Base-by-base conservation (phyloP, 2,113 vertebrate species). In the Chiloscyllium plagiosum region DNA sequence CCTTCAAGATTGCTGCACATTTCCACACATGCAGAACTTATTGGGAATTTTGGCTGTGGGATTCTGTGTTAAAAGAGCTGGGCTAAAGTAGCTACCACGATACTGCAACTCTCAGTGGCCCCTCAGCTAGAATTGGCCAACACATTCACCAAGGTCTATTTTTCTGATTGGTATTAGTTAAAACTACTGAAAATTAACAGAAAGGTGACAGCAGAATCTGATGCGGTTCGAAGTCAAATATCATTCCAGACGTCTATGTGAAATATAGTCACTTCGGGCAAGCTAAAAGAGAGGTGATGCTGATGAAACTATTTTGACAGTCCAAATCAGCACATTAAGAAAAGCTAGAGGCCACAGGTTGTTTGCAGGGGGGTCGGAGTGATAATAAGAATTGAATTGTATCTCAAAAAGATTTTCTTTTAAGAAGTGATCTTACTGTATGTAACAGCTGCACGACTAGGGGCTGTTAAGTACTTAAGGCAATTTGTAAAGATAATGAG, bases 401-500 rank as follows among this genome's bases (percentile, higher is more conserved):
- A 68, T 93, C 94, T 72, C 68, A 52, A 47, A 72, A 70, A 50
- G 69, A 76, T 72, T 95, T 72, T 42, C 50, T 72, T 52, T 68
- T 72, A 95, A 95, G 37, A 94, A 69, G 66, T 33, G 68, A 72
- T 72, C 94, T 72, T 95, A 70, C 94, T 95, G 94, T 72, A 95
- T 72, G 68, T 95, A 95, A 95, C 72, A 70, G 69, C 94, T 95
- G 94, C 68, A 95, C 94, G 72, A 95, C 47, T 95, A 95, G 94
- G 69, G 94, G 68, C 94, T 95, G 68, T 93, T 93, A 93, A 93
- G 61, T 93, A 93, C 89, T 93, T 93, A 93, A 92, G 89, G 89
- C 68, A 95, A 70, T 95, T 95, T 72, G 69, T 95, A 95, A 95
- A 95, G 94, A 95, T 95, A 95, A 95, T 72, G 68, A 95, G 69